Percentiles rank a stretch among this genome's conserved stretches.
phyloP scores from a whole-genome alignment of 2,113 vertebrate genomes.

The Channa argus region DNA sequence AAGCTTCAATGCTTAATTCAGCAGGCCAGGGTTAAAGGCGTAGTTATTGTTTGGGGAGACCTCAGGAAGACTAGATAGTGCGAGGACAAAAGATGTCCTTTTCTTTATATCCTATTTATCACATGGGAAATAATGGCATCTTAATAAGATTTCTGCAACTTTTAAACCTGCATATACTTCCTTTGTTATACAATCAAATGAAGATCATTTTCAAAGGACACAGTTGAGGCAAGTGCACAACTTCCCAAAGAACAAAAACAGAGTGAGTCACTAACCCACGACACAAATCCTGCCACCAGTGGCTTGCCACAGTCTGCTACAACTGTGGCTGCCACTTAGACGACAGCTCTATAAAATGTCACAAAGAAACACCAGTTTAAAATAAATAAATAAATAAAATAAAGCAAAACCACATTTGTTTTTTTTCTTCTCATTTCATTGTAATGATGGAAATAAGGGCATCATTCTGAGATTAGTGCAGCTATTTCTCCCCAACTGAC shows the following conservation, averaged over 20 bases:
- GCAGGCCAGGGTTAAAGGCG: slow-evolving; percentile 49
- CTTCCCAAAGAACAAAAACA: slow-evolving; percentile 67
- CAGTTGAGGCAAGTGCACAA: slow-evolving; percentile 63
- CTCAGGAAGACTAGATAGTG: slow-evolving; percentile 35
- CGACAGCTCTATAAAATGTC: slow-evolving; percentile 77
- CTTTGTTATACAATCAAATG: slow-evolving; percentile 25
- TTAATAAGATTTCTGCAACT: background rate
- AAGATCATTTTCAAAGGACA: slow-evolving; percentile 48
- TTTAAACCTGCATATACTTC: slow-evolving; percentile 2
- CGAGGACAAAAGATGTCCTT: background rate
- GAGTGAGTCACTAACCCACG: slow-evolving; percentile 71
- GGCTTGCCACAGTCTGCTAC: slow-evolving; percentile 75
- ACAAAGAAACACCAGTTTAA: slow-evolving; percentile 57
- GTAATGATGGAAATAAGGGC: slow-evolving; percentile 85
- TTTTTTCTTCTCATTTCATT: slow-evolving; percentile 74
- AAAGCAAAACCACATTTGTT: slow-evolving; percentile 71
- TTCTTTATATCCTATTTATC: background rate
- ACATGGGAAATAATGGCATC: background rate
- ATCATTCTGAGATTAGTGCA: slow-evolving; percentile 83
- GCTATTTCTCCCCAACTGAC: slow-evolving; percentile 65
- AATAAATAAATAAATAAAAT: slow-evolving; percentile 31
- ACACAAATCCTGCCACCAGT: slow-evolving; percentile 69
- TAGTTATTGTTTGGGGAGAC: slow-evolving; percentile 46
- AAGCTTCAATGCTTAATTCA: slow-evolving; percentile 60
- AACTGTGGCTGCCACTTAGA: slow-evolving; percentile 71